Conservation (phyloP, 2,113 vertebrate species). For the Cynoglossus semilaevis region DNA sequence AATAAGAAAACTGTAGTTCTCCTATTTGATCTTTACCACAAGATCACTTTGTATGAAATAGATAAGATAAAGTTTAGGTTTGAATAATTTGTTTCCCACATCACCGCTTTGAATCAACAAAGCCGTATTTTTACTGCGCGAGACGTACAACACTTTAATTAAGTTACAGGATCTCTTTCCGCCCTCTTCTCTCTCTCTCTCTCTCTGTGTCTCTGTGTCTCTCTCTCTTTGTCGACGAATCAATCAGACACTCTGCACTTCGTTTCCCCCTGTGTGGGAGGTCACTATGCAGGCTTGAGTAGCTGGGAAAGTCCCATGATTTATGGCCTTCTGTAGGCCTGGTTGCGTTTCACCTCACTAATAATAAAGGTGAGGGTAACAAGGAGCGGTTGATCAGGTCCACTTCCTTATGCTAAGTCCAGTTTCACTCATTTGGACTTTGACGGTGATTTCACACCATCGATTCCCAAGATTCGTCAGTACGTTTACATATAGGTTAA, state of each 20-base stretch:
- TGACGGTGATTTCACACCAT: slow-evolving; percentile 22
- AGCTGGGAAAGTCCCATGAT: slow-evolving; percentile 74
- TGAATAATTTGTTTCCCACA: not conserved
- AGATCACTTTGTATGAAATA: too few species aligned
- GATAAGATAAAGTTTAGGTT: too few species aligned
- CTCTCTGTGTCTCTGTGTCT: too few species aligned
- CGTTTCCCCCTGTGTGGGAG: slow-evolving; percentile 66
- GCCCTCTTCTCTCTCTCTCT: slow-evolving; percentile 22
- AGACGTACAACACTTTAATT: slow-evolving; percentile 54
- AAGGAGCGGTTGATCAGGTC: slow-evolving; percentile 45
- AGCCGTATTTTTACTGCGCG: slow-evolving; percentile 30
- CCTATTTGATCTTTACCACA: too few species aligned
- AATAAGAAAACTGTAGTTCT: too few species aligned
- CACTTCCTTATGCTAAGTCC: slow-evolving; percentile 56
- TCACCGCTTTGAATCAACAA: not conserved
- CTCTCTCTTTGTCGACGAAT: slow-evolving; percentile 34
- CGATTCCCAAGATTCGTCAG: too few species aligned
- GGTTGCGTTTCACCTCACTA: slow-evolving; percentile 63
- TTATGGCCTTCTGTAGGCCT: slow-evolving; percentile 74
- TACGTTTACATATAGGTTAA: too few species aligned
- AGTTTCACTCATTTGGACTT: slow-evolving; percentile 57
- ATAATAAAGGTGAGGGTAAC: slow-evolving; percentile 61
- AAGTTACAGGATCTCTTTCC: slow-evolving; percentile 52
- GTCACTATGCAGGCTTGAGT: slow-evolving; percentile 54
- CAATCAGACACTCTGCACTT: slow-evolving; percentile 63